Evolutionary conservation across 2,888 invertebrate genomes (phyloP).

Genomic region (Orthonevra nobilis): DNA sequence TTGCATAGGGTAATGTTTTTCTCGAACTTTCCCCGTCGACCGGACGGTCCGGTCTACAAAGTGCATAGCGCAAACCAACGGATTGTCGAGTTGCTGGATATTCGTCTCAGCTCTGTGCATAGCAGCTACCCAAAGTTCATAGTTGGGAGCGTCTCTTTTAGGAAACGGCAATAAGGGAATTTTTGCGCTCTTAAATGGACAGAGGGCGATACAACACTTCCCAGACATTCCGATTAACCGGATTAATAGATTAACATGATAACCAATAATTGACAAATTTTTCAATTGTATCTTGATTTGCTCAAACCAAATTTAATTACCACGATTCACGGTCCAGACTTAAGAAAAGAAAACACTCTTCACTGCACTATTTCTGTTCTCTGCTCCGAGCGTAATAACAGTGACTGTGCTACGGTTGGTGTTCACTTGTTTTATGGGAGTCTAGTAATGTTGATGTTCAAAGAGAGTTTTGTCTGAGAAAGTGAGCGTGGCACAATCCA

Average conservation of each 20-base stretch:
- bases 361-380: not conserved
- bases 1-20: not conserved
- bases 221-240: not conserved
- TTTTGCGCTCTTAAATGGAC: conserved; percentile 1
- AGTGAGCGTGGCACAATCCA: too few relatives aligned
- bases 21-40: not conserved
- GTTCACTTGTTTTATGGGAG: too few relatives aligned
- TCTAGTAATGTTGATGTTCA: too few relatives aligned
- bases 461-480: too few relatives aligned
- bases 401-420: too few relatives aligned
- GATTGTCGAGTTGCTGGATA: conserved; percentile 13
- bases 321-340: too few relatives aligned
- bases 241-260: too few relatives aligned
- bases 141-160: not conserved
- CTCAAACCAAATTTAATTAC: too few relatives aligned
- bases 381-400: not conserved
- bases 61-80: conserved; percentile 17
- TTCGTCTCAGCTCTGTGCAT: conserved; percentile 16
- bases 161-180: conserved; percentile 10
- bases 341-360: too few relatives aligned
- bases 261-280: too few relatives aligned
- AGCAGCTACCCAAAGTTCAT: conserved; percentile 1
- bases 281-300: too few relatives aligned
- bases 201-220: conserved; percentile 26
- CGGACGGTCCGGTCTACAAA: not conserved